Evolutionary conservation across 37 sponge, comb jelly and placozoan genomes (phyloP).

Genomic region (Aplysina aerophoba): DNA sequence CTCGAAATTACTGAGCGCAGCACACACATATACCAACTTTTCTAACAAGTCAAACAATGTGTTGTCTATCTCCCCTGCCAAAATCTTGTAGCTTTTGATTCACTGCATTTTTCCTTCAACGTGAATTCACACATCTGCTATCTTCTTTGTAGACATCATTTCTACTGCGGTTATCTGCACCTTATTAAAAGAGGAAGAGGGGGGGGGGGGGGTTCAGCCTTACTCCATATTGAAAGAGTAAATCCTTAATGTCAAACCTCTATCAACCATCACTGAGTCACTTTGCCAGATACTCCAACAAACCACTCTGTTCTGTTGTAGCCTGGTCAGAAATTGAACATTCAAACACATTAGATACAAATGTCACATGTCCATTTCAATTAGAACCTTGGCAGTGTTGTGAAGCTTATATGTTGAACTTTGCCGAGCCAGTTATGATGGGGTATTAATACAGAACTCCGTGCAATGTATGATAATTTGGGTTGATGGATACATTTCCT

Average conservation of each 20-base stretch:
- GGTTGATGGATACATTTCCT: conserved; percentile 40
- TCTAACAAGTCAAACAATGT: conserved; percentile 13
- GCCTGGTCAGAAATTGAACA: conserved; percentile 32
- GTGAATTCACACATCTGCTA: conserved; percentile 27
- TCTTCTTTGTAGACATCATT: conserved; percentile 16
- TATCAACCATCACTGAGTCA: conserved; percentile 15
- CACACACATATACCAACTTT: conserved; percentile 16
- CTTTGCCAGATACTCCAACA: conserved; percentile 4
- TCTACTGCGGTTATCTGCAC: conserved; percentile 12
- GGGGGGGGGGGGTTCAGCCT: too few relatives aligned
- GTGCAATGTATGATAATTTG: conserved; percentile 39
- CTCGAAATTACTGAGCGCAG: conserved; percentile 16
- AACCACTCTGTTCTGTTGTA: conserved; percentile 22
- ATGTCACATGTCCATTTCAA: conserved; percentile 3
- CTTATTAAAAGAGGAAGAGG: too few relatives aligned
- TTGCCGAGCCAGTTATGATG: not conserved
- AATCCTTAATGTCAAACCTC: conserved; percentile 33
- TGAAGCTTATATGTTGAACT: not conserved
- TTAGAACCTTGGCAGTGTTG: conserved; percentile 24
- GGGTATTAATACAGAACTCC: conserved; percentile 17
- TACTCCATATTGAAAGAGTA: too few relatives aligned
- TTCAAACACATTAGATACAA: conserved; percentile 27
- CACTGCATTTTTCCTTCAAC: conserved; percentile 17
- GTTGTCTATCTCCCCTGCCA: not conserved
- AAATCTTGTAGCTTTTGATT: not conserved